Percentiles rank a stretch among this genome's conserved stretches.
Evolutionary conservation across 2,113 vertebrate species (phyloP).

Genomic region (Uropsilus gracilis): DNA sequence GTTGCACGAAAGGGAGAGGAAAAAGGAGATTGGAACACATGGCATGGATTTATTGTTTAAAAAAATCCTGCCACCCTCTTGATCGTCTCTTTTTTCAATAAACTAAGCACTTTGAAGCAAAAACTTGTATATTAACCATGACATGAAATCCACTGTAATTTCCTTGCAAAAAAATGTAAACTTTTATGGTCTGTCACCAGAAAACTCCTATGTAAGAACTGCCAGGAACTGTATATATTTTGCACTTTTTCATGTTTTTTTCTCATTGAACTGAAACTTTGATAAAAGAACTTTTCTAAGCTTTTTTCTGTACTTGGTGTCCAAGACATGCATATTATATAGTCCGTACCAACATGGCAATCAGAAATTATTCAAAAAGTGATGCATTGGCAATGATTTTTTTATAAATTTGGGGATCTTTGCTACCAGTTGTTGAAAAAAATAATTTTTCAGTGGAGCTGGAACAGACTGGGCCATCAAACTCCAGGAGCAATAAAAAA

Average conservation of each 20-base stretch:
- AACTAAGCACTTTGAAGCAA: slow-evolving; percentile 87
- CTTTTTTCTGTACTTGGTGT: slow-evolving; percentile 85
- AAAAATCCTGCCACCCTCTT: slow-evolving; percentile 72
- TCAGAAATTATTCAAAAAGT: slow-evolving; percentile 82
- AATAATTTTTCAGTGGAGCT: slow-evolving; percentile 79
- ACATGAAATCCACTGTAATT: slow-evolving; percentile 84
- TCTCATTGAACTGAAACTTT: slow-evolving; percentile 85
- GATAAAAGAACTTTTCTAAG: slow-evolving; percentile 87
- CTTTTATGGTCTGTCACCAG: slow-evolving; percentile 83
- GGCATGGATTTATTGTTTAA: slow-evolving; percentile 61
- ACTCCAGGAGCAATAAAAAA: slow-evolving; percentile 84
- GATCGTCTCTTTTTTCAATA: slow-evolving; percentile 84
- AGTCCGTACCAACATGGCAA: slow-evolving; percentile 81
- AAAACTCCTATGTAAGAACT: slow-evolving; percentile 82
- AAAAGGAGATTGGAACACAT: slow-evolving; percentile 61
- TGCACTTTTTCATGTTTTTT: slow-evolving; percentile 86
- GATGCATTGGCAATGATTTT: slow-evolving; percentile 80
- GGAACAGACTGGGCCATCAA: slow-evolving; percentile 78
- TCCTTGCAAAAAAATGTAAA: slow-evolving; percentile 85
- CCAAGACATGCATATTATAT: slow-evolving; percentile 81
- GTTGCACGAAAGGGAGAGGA: slow-evolving; percentile 79
- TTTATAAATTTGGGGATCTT: slow-evolving; percentile 83
- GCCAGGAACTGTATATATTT: slow-evolving; percentile 85
- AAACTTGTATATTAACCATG: slow-evolving; percentile 85
- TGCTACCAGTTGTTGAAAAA: slow-evolving; percentile 81